Percentiles rank a stretch among this genome's conserved stretches.
Conservation (phyloP, 2,888 invertebrate genomes). For the Rhorus exstirpatorius region DNA sequence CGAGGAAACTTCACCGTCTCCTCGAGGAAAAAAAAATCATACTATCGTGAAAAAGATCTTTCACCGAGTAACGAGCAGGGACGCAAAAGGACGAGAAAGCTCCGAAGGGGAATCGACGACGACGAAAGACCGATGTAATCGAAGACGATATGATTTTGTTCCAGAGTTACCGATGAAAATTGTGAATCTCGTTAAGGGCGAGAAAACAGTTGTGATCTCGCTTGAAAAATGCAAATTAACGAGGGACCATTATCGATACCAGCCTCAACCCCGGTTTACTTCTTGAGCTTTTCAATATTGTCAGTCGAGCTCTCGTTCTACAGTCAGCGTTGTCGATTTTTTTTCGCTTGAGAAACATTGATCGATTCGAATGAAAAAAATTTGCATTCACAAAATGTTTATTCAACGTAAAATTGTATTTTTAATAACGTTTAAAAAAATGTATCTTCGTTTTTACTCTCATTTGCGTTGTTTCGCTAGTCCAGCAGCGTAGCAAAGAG, state of each 20-base stretch:
- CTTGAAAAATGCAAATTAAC: constrained; percentile 50
- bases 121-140: too few species aligned
- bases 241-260: constrained; percentile 50
- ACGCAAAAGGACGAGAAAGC: constrained; percentile 27
- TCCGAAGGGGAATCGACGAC: constrained; percentile 4
- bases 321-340: neutral
- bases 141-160: constrained; percentile 41
- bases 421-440: too few species aligned
- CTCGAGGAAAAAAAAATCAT: constrained; percentile 25
- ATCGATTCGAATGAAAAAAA: too few species aligned
- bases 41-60: constrained; percentile 28
- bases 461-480: too few species aligned
- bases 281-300: neutral
- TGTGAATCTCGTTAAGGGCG: constrained; percentile 57
- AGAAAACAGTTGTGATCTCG: constrained; percentile 44
- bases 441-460: too few species aligned
- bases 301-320: neutral
- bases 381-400: too few species aligned
- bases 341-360: too few species aligned
- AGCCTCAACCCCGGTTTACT: neutral
- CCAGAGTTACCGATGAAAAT: constrained; percentile 49
- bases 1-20: constrained; percentile 14
- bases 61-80: constrained; percentile 66
- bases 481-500: too few species aligned
- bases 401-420: too few species aligned